Base-by-base conservation (phyloP, 2,113 vertebrate genomes). In the Phaethornis superciliosus region DNA sequence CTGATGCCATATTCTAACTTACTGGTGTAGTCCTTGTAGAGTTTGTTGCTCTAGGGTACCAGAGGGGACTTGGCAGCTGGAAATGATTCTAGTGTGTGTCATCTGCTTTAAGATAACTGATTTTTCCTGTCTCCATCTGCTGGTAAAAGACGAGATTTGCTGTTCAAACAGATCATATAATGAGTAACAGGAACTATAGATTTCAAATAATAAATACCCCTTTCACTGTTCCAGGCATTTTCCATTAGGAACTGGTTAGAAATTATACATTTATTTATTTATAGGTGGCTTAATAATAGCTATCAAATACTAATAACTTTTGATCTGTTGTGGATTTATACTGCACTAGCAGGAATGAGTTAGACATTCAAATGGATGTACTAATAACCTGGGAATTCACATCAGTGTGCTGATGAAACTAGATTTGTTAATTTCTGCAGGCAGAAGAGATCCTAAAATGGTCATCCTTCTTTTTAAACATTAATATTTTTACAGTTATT, bases 71-170 rank as follows among this genome's bases (percentile, higher is more conserved):
- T 72, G 18, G 55, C 21, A 75, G 46, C 47, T 90, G 49, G 35
- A 91, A 81, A 58, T 79, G 52, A 32, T 82, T 80, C 63, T 52
- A n/a, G 10, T 75, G 22, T 77, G 27, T 56, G 33, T 65, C 59
- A 33, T 65, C 59, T 95, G 52, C 70, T 40, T 94, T 77, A 67
- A 15, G 35, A 9, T 15, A 83, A 74, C 44, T 94, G 72, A 86
- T 89, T 97, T 95, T 96, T 91, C 76, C 33, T 92, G 76, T 96
- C 95, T 96, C 96, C 95, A 95, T 93, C 96, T 97, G 88, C 94
- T 95, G 96, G 96, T 71, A 84, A 77, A 94, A 95, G 42, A 60
- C 24, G 72, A 97, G 60, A 95, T 89, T 90, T 88, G 13, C 82
- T 91, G 35, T 62, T 68, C 56, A 86, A 77, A 60, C 27, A 46